Percentiles rank a stretch among this genome's conserved stretches.
Evolutionary conservation across 2,797 vertebrate genomes (phyloP).

Genomic region (Oryzias sinensis): DNA sequence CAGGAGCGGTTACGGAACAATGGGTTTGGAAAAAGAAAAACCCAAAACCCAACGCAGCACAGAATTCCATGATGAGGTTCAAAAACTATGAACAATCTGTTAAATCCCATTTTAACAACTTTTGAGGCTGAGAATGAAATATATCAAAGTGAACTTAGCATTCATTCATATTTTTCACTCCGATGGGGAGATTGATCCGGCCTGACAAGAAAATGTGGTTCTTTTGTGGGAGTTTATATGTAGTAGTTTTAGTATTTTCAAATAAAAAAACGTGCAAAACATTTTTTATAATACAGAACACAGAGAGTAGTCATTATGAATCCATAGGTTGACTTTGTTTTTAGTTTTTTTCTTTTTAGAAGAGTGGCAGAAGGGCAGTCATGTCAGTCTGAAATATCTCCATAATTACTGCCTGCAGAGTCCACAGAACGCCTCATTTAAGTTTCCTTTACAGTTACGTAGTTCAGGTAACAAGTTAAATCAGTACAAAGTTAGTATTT

Average conservation of each 20-base stretch:
- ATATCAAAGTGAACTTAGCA: conserved; percentile 44
- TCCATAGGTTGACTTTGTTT: conserved; percentile 8
- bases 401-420: neutral
- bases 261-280: conserved; percentile 23
- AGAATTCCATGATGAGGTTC: conserved; percentile 48
- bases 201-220: conserved; percentile 21
- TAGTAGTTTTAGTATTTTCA: conserved; percentile 33
- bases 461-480: no score
- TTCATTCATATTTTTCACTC: conserved; percentile 38
- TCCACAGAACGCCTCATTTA: no score
- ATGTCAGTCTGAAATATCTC: conserved; percentile 12
- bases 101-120: conserved; percentile 53
- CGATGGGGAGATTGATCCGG: conserved; percentile 30
- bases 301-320: neutral
- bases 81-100: conserved; percentile 49
- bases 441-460: no score
- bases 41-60: conserved; percentile 14
- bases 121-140: conserved; percentile 34
- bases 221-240: conserved; percentile 22
- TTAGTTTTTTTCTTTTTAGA: neutral
- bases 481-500: no score
- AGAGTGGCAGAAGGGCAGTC: conserved; percentile 1
- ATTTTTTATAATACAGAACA: conserved; percentile 16
- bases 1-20: conserved; percentile 51
- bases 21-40: conserved; percentile 24